These are phyloP conservation scores for Microplitis deprimator DNA, from an alignment of 2,888 invertebrate species.

Conservation along the genomic window DNA sequence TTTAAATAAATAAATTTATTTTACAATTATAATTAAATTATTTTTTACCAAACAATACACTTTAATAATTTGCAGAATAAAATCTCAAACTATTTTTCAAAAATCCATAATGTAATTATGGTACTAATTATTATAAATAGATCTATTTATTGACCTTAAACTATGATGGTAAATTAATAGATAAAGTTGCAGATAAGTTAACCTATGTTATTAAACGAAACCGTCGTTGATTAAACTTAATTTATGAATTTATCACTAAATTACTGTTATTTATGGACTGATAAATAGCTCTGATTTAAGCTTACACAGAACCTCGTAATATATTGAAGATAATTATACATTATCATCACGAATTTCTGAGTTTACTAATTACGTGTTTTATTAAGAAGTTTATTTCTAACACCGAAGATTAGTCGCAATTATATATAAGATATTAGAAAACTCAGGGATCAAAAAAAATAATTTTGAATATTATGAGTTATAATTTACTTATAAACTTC, in stretches of 20 bases:
- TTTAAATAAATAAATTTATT: background rate
- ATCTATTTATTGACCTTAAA: background rate
- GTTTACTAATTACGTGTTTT: too few relatives aligned
- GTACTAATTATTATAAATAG: too few relatives aligned
- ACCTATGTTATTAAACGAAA: background rate
- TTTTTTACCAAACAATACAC: too few relatives aligned
- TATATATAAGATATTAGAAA: too few relatives aligned
- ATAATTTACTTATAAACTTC: background rate
- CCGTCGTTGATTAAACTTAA: background rate
- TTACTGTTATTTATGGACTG: constrained; percentile 6
- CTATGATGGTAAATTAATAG: background rate
- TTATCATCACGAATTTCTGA: background rate
- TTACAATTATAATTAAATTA: background rate
- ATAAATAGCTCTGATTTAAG: constrained; percentile 12
- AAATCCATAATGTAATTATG: too few relatives aligned
- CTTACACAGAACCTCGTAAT: background rate
- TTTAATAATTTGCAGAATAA: too few relatives aligned
- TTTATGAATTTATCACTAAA: constrained; percentile 15
- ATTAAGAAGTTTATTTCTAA: too few relatives aligned
- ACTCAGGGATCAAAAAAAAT: background rate
- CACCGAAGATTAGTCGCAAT: too few relatives aligned
- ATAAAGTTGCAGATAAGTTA: background rate
- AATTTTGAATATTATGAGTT: background rate
- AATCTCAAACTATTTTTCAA: too few relatives aligned
- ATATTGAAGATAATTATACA: background rate